Conservation (phyloP, 2,113 vertebrate species). For the Myiozetetes cayanensis region DNA sequence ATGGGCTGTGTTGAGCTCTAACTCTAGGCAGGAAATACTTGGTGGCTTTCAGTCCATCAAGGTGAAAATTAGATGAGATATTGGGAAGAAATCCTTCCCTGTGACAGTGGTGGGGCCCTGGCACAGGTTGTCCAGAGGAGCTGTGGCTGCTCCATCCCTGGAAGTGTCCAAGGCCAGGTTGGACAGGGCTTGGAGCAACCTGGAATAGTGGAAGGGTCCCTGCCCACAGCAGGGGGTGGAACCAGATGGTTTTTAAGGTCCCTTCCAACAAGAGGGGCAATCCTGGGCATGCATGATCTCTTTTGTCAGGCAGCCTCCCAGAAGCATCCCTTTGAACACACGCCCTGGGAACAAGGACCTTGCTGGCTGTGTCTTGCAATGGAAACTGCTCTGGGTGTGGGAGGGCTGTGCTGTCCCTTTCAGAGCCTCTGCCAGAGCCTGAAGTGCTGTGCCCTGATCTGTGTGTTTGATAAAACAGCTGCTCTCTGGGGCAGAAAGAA, state of each 20-base stretch:
- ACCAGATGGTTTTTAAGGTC: neutral
- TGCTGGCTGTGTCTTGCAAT: neutral
- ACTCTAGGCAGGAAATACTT: neutral
- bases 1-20: too few species aligned
- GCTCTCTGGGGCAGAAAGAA: neutral
- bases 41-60: rapidly evolving
- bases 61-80: neutral
- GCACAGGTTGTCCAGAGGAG: neutral
- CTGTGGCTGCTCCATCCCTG: neutral
- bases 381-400: neutral
- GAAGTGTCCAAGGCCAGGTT: rapidly evolving
- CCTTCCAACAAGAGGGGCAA: neutral
- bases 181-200: rapidly evolving
- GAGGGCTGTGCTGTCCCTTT: neutral
- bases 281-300: rapidly evolving
- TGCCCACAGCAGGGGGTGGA: neutral
- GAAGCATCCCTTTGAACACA: rapidly evolving
- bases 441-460: neutral
- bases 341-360: neutral
- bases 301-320: neutral
- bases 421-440: neutral
- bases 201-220: neutral
- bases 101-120: neutral
- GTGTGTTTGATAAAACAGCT: too few species aligned
- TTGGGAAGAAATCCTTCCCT: neutral